These are phyloP conservation scores for Agapornis roseicollis DNA, from an alignment of 2,113 vertebrate species.

Conservation along the genomic window DNA sequence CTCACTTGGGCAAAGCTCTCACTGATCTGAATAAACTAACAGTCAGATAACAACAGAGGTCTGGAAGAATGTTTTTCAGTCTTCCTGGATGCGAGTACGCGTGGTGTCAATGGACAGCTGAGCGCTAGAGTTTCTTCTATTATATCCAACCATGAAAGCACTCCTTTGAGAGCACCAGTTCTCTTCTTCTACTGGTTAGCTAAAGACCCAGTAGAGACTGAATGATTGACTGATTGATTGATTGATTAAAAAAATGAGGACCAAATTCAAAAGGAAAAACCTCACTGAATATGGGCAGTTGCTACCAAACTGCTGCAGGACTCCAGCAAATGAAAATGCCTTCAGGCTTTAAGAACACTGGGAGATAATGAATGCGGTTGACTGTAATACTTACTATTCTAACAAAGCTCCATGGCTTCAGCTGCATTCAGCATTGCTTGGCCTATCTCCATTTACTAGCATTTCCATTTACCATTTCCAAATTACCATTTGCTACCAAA, in stretches of 20 bases:
- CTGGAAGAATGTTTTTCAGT: neutral
- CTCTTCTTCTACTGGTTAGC: neutral
- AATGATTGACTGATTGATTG: neutral
- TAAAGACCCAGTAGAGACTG: neutral
- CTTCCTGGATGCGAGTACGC: neutral
- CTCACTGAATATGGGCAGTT: neutral
- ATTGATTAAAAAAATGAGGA: neutral
- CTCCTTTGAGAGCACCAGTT: neutral
- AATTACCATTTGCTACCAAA: neutral
- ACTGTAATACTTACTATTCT: neutral
- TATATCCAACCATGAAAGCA: neutral
- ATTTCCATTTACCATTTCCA: neutral
- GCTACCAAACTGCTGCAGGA: neutral
- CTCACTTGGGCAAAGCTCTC: neutral
- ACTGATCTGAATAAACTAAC: neutral
- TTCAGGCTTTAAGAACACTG: neutral
- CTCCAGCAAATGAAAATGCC: neutral
- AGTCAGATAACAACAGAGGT: neutral
- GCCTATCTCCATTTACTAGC: neutral
- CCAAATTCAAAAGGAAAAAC: neutral
- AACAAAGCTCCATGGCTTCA: neutral
- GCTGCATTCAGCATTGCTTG: neutral
- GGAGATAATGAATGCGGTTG: neutral
- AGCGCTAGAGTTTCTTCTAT: neutral
- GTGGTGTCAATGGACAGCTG: neutral